Conservation (phyloP, 2,888 invertebrate genomes). For the Julus scandinavius region DNA sequence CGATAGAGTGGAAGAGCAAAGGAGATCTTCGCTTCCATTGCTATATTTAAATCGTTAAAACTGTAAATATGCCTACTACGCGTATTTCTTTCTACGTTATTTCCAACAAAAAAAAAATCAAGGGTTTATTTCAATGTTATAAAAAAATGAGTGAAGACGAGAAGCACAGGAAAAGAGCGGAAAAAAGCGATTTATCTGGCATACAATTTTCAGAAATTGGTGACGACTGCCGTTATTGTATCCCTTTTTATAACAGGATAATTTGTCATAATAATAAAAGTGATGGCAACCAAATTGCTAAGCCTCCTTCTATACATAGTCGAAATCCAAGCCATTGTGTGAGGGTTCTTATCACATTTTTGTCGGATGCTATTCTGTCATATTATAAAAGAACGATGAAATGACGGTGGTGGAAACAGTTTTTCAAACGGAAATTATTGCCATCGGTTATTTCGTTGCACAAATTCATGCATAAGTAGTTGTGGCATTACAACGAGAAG, state of each 20-base stretch:
- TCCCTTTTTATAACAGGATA: slow-evolving; percentile 35
- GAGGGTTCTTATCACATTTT: slow-evolving; percentile 34
- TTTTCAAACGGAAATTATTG: slow-evolving; percentile 46
- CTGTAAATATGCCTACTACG: background rate
- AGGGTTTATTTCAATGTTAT: background rate
- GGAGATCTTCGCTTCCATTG: slow-evolving; percentile 31
- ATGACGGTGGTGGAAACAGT: slow-evolving; percentile 34
- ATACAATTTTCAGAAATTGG: background rate
- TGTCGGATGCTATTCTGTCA: slow-evolving; percentile 41
- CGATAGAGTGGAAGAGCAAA: slow-evolving; percentile 11
- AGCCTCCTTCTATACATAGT: background rate
- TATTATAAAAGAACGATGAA: slow-evolving; percentile 12
- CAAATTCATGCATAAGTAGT: too few species aligned
- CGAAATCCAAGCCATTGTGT: slow-evolving; percentile 17
- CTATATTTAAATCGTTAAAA: slow-evolving; percentile 39
- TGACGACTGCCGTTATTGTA: slow-evolving; percentile 40
- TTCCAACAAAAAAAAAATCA: background rate
- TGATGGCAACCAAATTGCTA: slow-evolving; percentile 28
- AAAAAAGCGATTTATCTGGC: background rate
- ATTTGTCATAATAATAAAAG: slow-evolving; percentile 43
- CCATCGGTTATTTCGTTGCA: slow-evolving; percentile 36
- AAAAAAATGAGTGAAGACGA: background rate
- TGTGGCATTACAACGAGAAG: too few species aligned
- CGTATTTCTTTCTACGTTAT: background rate
- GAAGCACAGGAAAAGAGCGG: background rate